These are phyloP conservation scores for Pocillopora meandrina DNA, from an alignment of 92 coral and sea anemone species.

Conservation along the genomic window DNA sequence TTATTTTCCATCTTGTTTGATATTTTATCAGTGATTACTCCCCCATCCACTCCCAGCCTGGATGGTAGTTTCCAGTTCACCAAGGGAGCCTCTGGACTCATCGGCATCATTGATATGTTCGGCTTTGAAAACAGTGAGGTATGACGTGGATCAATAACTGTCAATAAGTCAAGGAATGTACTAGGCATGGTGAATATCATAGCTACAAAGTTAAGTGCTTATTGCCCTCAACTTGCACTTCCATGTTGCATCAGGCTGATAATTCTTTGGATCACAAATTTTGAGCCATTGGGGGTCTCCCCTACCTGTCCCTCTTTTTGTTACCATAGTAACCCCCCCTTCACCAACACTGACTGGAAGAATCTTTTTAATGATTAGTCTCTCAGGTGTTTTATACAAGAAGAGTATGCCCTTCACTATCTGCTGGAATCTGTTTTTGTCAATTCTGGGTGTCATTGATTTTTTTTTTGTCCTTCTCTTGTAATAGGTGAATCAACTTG, in stretches of 20 bases:
- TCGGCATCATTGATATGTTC: slow-evolving; percentile 90
- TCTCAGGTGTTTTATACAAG: no score
- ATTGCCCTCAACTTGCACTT: no score
- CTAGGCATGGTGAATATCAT: no score
- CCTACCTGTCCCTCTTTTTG: no score
- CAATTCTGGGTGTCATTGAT: background rate
- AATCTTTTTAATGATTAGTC: no score
- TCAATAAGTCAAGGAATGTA: background rate
- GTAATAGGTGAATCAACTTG: slow-evolving; percentile 80
- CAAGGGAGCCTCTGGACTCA: slow-evolving; percentile 62
- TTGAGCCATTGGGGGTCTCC: no score
- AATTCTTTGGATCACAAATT: no score
- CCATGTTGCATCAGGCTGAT: no score
- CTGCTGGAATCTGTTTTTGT: background rate
- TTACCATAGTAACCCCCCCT: no score
- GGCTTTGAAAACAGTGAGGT: slow-evolving; percentile 92
- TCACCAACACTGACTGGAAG: no score
- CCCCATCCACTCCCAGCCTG: slow-evolving; percentile 30
- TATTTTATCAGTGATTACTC: slow-evolving; percentile 7
- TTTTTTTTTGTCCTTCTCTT: background rate
- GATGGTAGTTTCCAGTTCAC: slow-evolving; percentile 34
- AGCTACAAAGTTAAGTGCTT: no score
- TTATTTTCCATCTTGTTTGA: background rate
- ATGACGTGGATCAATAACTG: background rate
- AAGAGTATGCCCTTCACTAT: background rate